Conservation (phyloP, 1,140 invertebrate genomes). For the Pteromalus puparum region DNA sequence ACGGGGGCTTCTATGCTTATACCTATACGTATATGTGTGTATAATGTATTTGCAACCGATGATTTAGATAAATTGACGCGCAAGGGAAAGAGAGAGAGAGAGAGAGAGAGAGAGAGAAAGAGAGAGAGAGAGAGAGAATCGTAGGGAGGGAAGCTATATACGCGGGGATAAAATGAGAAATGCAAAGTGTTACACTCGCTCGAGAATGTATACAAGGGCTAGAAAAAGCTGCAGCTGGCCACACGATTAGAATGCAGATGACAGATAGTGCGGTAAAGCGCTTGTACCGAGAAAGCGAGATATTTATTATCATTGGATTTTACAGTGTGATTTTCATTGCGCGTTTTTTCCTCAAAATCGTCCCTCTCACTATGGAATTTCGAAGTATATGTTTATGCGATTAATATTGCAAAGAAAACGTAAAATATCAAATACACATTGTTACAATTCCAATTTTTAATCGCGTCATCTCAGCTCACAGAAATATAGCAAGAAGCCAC, state of each 20-base stretch:
- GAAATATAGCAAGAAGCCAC: slow-evolving; percentile 32
- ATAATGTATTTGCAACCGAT: slow-evolving; percentile 54
- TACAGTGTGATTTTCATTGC: slow-evolving; percentile 30
- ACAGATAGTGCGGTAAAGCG: slow-evolving; percentile 12
- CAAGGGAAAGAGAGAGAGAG: slow-evolving; percentile 55
- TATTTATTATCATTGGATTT: slow-evolving; percentile 54
- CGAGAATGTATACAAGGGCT: neutral
- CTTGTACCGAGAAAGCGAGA: neutral
- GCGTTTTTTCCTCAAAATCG: neutral
- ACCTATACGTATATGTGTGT: neutral
- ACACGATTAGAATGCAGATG: slow-evolving; percentile 55
- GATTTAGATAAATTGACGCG: slow-evolving; percentile 69
- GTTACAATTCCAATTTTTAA: too few species aligned
- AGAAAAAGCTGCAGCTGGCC: neutral
- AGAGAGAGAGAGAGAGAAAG: slow-evolving; percentile 48
- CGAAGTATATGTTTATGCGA: too few species aligned
- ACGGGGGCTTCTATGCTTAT: neutral
- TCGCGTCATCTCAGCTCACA: too few species aligned
- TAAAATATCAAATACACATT: too few species aligned
- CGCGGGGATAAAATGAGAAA: slow-evolving; percentile 15
- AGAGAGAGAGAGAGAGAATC: neutral
- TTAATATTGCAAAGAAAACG: too few species aligned
- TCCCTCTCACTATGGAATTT: too few species aligned
- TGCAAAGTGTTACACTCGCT: neutral
- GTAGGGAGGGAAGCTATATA: slow-evolving; percentile 18